Evolutionary conservation across 2,888 invertebrate genomes (phyloP).

Genomic region (Stegana nigrithorax): DNA sequence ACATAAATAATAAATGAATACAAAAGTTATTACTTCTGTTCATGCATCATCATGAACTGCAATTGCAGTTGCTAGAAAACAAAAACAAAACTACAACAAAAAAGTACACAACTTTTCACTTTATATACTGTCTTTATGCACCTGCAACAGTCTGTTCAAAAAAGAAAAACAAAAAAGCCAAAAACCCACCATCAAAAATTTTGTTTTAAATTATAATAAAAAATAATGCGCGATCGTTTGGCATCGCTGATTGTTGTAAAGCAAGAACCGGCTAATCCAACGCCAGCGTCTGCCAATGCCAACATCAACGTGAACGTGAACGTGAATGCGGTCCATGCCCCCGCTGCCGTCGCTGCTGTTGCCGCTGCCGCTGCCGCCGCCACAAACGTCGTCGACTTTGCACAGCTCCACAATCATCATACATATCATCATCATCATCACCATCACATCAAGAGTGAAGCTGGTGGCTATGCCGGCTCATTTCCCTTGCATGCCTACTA

Average conservation of each 20-base stretch:
- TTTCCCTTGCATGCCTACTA: slow-evolving; percentile 35
- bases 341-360: slow-evolving; percentile 26
- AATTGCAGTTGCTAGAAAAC: too few relatives aligned
- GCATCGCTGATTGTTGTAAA: slow-evolving; percentile 69
- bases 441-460: slow-evolving; percentile 51
- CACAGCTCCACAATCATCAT: slow-evolving; percentile 22
- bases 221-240: slow-evolving; percentile 68
- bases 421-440: slow-evolving; percentile 19
- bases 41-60: neutral
- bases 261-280: slow-evolving; percentile 61
- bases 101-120: too few relatives aligned
- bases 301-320: neutral
- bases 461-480: slow-evolving; percentile 27
- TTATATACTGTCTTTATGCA: too few relatives aligned
- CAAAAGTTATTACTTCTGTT: too few relatives aligned
- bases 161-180: neutral
- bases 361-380: neutral
- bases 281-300: slow-evolving; percentile 7
- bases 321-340: neutral
- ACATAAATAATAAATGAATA: too few relatives aligned
- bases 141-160: neutral
- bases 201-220: neutral
- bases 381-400: slow-evolving; percentile 27
- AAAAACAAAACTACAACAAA: neutral
- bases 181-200: neutral